These are phyloP conservation scores for Macroglossus sobrinus DNA, from an alignment of 2,113 vertebrate genomes.

Conservation along the genomic window DNA sequence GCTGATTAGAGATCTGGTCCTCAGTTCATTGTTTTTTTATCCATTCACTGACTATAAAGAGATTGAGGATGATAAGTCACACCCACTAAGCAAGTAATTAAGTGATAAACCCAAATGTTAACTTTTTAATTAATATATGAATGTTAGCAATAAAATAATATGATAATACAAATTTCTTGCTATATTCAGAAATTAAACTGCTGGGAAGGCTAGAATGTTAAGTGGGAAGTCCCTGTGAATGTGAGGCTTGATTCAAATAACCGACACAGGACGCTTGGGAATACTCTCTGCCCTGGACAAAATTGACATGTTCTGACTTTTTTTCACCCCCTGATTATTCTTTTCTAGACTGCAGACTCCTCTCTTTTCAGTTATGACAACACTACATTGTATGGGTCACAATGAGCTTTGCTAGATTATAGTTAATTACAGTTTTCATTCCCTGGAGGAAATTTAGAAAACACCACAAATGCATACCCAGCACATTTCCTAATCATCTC, in stretches of 20 bases:
- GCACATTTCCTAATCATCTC: slow-evolving; percentile 43
- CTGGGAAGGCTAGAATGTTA: not conserved
- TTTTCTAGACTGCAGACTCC: not conserved
- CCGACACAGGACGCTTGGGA: not conserved
- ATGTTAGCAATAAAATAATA: not conserved
- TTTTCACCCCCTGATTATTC: not conserved
- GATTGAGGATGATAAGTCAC: not conserved
- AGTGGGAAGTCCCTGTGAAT: not conserved
- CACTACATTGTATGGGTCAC: slow-evolving; percentile 5
- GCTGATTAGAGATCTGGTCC: not conserved
- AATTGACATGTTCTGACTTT: not conserved
- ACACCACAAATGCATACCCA: slow-evolving; percentile 23
- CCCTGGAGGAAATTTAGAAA: slow-evolving; percentile 33
- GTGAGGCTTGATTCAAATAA: not conserved
- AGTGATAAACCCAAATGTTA: not conserved
- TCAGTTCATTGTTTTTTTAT: slow-evolving; percentile 6
- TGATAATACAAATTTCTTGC: not conserved
- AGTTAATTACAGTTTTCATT: slow-evolving; percentile 43
- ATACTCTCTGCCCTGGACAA: not conserved
- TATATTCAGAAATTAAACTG: not conserved
- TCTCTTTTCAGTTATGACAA: slow-evolving; percentile 18
- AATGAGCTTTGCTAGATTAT: slow-evolving; percentile 30
- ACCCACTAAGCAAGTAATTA: not conserved
- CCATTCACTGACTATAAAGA: not conserved
- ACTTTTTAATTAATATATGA: not conserved